Evolutionary conservation across 2,113 vertebrate genomes (phyloP).

Genomic region (Macquaria australasica): DNA sequence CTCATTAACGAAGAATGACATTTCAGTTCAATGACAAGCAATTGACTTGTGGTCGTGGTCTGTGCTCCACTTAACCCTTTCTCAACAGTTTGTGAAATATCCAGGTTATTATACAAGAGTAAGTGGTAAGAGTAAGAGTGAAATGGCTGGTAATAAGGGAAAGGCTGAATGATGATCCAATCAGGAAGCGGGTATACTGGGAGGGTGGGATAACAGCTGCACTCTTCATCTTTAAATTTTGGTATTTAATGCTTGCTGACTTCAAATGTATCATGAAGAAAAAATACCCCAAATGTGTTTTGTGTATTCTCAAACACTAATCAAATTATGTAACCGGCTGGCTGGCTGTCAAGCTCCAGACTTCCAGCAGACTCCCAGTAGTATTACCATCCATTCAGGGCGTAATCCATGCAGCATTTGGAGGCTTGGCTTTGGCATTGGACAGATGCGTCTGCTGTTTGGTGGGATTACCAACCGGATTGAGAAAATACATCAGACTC

Average conservation of each 20-base stretch:
- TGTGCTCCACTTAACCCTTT: slow-evolving; percentile 36
- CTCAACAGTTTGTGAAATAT: not conserved
- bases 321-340: slow-evolving; percentile 73
- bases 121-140: too few relatives aligned
- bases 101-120: slow-evolving; percentile 18
- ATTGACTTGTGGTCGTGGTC: slow-evolving; percentile 16
- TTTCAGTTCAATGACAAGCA: slow-evolving; percentile 38
- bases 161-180: slow-evolving; percentile 14
- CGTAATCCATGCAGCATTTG: slow-evolving; percentile 78
- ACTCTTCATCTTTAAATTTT: slow-evolving; percentile 32
- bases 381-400: slow-evolving; percentile 69
- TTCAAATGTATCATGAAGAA: slow-evolving; percentile 51
- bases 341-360: slow-evolving; percentile 69
- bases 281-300: slow-evolving; percentile 58
- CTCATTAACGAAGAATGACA: slow-evolving; percentile 54
- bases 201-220: not conserved
- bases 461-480: slow-evolving; percentile 75
- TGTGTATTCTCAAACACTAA: slow-evolving; percentile 64
- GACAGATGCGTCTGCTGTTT: slow-evolving; percentile 77
- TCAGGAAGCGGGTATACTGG: not conserved
- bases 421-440: slow-evolving; percentile 62
- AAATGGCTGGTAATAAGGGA: slow-evolving; percentile 1
- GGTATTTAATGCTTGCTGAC: slow-evolving; percentile 28
- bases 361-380: slow-evolving; percentile 62
- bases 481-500: slow-evolving; percentile 73